Percentiles rank a stretch among this genome's conserved stretches.
Evolutionary conservation across 2,797 vertebrate genomes (phyloP).

Genomic region (Scarus forsteni): DNA sequence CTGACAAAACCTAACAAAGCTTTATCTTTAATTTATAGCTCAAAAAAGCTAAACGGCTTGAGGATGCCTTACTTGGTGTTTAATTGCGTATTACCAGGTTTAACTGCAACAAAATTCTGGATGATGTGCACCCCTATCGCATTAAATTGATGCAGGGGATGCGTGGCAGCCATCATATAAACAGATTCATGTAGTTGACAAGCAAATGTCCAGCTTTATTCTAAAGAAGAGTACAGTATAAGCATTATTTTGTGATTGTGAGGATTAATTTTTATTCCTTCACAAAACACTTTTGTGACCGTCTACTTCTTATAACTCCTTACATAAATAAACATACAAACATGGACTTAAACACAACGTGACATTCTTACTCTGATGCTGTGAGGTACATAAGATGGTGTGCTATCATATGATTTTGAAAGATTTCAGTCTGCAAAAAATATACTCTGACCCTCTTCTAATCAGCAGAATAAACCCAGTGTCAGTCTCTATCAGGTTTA

Average conservation of each 20-base stretch:
- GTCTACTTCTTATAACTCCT: constrained; percentile 33
- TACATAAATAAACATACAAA: constrained; percentile 15
- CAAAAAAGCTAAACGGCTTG: too few species aligned
- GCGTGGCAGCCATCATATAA: too few species aligned
- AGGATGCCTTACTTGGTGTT: too few species aligned
- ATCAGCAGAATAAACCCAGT: background rate
- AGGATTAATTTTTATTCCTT: constrained; percentile 31
- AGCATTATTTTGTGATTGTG: constrained; percentile 33
- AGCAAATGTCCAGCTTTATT: too few species aligned
- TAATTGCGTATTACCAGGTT: too few species aligned
- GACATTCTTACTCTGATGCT: constrained; percentile 10
- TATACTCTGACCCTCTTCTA: background rate
- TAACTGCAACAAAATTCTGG: too few species aligned
- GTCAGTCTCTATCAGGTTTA: background rate
- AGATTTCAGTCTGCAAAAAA: background rate
- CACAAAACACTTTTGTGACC: constrained; percentile 21
- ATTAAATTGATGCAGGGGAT: too few species aligned
- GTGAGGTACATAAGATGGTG: constrained; percentile 3
- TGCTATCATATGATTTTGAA: background rate
- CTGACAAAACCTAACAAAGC: too few species aligned
- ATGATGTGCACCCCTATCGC: too few species aligned
- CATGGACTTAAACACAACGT: constrained; percentile 12
- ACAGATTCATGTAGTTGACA: too few species aligned
- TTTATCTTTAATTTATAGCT: too few species aligned
- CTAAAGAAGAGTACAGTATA: background rate